A percentile compares a stretch with the other conserved stretches of the same genome.
Conservation (phyloP, 2,888 invertebrate species). For the Baccha elongata region DNA sequence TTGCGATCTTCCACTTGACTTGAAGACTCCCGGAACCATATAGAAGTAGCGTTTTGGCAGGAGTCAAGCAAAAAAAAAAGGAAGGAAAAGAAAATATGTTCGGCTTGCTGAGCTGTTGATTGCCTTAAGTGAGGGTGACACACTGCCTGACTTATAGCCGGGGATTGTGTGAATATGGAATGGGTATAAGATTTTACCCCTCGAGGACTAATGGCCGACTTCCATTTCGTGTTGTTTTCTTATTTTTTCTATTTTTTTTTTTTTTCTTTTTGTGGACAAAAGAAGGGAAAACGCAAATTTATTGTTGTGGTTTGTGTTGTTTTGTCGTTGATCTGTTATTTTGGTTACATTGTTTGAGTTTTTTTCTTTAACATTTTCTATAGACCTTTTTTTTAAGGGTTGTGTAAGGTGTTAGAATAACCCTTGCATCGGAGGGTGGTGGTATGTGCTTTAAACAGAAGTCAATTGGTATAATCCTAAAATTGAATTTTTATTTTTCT, state of each 20-base stretch:
- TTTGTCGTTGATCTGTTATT: slow-evolving; percentile 62
- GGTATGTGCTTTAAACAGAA: slow-evolving; percentile 8
- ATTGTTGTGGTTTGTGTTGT: slow-evolving; percentile 67
- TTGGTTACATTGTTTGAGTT: slow-evolving; percentile 39
- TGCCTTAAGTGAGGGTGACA: slow-evolving; percentile 73
- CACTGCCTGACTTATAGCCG: slow-evolving; percentile 59
- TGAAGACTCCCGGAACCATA: slow-evolving; percentile 49
- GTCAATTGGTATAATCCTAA: slow-evolving; percentile 51
- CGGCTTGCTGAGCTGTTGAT: slow-evolving; percentile 70
- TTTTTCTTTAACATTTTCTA: not conserved
- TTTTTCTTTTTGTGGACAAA: slow-evolving; percentile 65
- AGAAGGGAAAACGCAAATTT: slow-evolving; percentile 75
- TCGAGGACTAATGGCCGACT: slow-evolving; percentile 70
- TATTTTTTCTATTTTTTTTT: slow-evolving; percentile 67
- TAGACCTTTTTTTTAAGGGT: not conserved
- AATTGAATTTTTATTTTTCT: slow-evolving; percentile 38
- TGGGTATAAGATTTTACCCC: slow-evolving; percentile 44
- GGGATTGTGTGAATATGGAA: not conserved
- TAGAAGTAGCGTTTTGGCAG: slow-evolving; percentile 27
- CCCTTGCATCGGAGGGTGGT: slow-evolving; percentile 27
- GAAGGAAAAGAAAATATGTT: slow-evolving; percentile 67
- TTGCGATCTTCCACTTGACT: slow-evolving; percentile 74
- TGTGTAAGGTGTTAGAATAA: slow-evolving; percentile 16
- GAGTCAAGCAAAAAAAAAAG: slow-evolving; percentile 37
- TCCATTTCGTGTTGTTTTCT: slow-evolving; percentile 69